phyloP scores from a whole-genome alignment of 2,888 invertebrate species.

The Callimorpha dominula region DNA sequence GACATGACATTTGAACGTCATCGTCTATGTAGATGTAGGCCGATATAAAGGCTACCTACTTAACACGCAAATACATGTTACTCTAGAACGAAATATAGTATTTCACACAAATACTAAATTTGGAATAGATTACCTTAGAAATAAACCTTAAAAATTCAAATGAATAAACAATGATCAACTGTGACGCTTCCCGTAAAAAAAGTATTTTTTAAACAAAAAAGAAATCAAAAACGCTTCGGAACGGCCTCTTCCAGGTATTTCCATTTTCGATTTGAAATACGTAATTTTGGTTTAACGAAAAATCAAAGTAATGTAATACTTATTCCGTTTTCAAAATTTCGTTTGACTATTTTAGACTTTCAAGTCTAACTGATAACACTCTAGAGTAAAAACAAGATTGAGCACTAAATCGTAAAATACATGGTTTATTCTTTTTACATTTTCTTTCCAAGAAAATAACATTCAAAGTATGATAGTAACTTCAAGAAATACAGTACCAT shows the following conservation, averaged over 20 bases:
- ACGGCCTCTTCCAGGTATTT: background rate
- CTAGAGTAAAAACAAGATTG: background rate
- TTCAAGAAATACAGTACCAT: conserved; percentile 33
- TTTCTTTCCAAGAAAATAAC: conserved; percentile 5
- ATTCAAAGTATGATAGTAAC: conserved; percentile 3
- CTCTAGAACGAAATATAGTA: background rate
- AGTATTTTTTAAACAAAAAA: background rate
- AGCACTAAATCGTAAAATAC: background rate
- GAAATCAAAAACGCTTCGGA: background rate
- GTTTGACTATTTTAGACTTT: no score
- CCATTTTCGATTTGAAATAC: background rate
- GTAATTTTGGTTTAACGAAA: background rate
- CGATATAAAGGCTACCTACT: background rate
- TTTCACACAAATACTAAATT: background rate
- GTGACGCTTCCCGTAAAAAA: background rate
- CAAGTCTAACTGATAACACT: background rate
- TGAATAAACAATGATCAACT: background rate
- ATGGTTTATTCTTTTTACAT: background rate
- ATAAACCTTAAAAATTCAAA: background rate
- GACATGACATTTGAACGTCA: background rate
- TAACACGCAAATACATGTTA: background rate
- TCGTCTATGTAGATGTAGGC: background rate
- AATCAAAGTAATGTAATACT: background rate
- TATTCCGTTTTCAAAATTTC: background rate
- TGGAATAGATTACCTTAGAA: no score